phyloP scores from a whole-genome alignment of 1,140 invertebrate genomes.

The Bursaphelenchus mucronatus region DNA sequence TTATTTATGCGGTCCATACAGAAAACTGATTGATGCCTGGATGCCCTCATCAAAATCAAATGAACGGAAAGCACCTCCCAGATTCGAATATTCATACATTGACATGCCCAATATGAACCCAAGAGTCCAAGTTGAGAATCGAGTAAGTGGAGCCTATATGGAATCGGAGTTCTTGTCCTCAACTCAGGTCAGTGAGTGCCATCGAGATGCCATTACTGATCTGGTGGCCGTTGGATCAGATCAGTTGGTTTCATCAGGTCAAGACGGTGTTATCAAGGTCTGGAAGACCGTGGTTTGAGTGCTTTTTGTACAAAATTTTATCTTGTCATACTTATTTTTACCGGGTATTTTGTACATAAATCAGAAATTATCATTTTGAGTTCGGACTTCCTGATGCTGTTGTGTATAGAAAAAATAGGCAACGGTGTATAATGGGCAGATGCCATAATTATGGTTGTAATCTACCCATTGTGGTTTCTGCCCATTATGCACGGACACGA shows the following conservation, averaged over 20 bases:
- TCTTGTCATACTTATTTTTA: too few species aligned
- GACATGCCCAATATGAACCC: constrained; percentile 20
- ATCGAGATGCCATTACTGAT: constrained; percentile 40
- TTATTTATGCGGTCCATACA: constrained; percentile 46
- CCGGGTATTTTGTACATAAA: too few species aligned
- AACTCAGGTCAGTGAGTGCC: constrained; percentile 32
- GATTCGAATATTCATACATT: constrained; percentile 10
- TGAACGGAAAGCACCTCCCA: constrained; percentile 1
- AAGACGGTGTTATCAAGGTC: constrained; percentile 47
- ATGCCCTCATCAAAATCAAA: constrained; percentile 1
- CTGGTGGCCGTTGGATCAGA: constrained; percentile 39
- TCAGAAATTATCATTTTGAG: too few species aligned
- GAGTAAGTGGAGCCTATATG: background rate
- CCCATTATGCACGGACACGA: too few species aligned
- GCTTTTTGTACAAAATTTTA: too few species aligned
- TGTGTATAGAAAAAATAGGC: too few species aligned
- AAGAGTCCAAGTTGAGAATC: background rate
- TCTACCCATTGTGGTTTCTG: too few species aligned
- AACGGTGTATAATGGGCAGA: too few species aligned
- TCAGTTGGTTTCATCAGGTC: constrained; percentile 39
- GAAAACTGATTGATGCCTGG: constrained; percentile 22
- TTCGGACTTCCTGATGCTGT: too few species aligned
- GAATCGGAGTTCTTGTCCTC: constrained; percentile 1
- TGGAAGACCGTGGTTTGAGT: constrained; percentile 28
- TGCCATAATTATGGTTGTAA: too few species aligned